Base-by-base conservation (phyloP, 2,797 vertebrate genomes). In the Anas flavirostris region DNA sequence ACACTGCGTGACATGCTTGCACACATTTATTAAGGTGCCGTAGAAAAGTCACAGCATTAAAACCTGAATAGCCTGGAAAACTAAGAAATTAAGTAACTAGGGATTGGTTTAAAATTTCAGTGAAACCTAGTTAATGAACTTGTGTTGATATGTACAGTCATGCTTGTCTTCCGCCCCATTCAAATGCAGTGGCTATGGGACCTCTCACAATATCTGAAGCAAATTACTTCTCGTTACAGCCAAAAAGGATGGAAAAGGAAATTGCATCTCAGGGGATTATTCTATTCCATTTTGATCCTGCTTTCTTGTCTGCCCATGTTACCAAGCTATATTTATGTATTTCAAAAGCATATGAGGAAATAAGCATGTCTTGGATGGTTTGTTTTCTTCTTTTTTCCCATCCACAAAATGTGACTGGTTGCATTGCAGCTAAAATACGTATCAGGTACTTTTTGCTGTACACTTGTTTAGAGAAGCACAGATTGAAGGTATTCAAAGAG, bases 121-220 rank as follows among this genome's bases (percentile, higher is more conserved):
- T 66, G 75, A 74, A 94, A 74, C 39, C 55, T 73, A 55, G 72
- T 62, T 92, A 95, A 96, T 91, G 81, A 96, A 84, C 72, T 82
- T 69, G 59, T 82, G 80, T 93, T 92, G 89, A 55, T 90, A 80
- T 60, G 86, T 68, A 92, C 70, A 85, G 58, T 84, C 69, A 63
- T 90, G 86, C 77, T 90, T 89, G 79, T 84, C 84, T 94, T 79
- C 81, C 55, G 4, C 35, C 44, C 50, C 16, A 67, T 94, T 92
- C 78, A 82, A 41, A 64, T 70, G 80, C 43, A 52, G 73, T 48
- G 85, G 62, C 78, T 3, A 2, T 94, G 92, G 89, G 93, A 94
- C 74, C 70, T 82, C 74, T 91, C 59, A 8, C 43, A 66, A 72
- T 41, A 77, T 69, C 55, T 63, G 84, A 96, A 67, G 77, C 59